Conservation (phyloP, 2,888 invertebrate genomes). For the Operophtera brumata region DNA sequence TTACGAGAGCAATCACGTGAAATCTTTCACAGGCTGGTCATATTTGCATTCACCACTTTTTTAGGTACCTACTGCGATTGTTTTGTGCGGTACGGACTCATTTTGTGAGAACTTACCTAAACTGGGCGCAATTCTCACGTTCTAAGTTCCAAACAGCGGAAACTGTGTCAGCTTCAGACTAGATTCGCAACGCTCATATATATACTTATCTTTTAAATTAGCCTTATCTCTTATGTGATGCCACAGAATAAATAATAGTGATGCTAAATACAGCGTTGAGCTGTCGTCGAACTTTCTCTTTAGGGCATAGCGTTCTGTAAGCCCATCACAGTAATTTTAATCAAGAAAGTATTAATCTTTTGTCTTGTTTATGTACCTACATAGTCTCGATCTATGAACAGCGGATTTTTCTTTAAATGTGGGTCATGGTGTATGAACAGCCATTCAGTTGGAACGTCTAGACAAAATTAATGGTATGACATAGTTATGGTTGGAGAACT, state of each 20-base stretch:
- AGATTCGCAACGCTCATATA: slow-evolving; percentile 17
- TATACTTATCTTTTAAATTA: not conserved
- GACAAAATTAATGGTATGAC: not conserved
- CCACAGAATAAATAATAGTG: no score
- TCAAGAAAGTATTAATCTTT: not conserved
- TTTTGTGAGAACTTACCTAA: slow-evolving; percentile 30
- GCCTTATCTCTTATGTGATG: no score
- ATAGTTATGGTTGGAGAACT: no score
- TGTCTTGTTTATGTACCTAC: no score
- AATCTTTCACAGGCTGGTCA: slow-evolving; percentile 36
- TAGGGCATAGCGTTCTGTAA: not conserved
- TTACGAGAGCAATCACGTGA: slow-evolving; percentile 33
- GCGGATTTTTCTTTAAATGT: not conserved
- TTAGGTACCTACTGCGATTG: slow-evolving; percentile 34
- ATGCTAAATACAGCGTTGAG: not conserved
- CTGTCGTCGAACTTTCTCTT: slow-evolving; percentile 6
- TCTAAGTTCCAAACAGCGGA: slow-evolving; percentile 37
- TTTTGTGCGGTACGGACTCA: slow-evolving; percentile 22
- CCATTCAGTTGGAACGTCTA: not conserved
- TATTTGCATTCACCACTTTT: slow-evolving; percentile 36
- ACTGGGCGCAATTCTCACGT: slow-evolving; percentile 50
- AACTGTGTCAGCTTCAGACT: slow-evolving; percentile 22
- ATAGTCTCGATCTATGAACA: no score
- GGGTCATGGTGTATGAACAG: not conserved
- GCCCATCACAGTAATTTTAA: not conserved